Evolutionary conservation across 2,888 invertebrate species (phyloP), one percentile per base, ranked within the genome.

Genomic region (Lymantria dispar): DNA sequence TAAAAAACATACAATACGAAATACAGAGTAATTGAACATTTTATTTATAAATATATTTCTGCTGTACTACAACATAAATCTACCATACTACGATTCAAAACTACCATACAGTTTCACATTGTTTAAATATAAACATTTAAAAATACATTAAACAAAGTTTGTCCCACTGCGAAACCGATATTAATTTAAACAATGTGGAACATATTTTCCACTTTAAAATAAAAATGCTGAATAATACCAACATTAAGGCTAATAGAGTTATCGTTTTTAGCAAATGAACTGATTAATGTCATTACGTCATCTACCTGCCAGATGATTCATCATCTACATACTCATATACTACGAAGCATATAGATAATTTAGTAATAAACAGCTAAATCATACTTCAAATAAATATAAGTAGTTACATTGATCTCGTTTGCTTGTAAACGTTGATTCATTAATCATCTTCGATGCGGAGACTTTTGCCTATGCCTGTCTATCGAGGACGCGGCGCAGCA

Each of bases 141-240:
- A 55, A 47, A 38, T 54, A 39, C 47, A 45, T 50, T 40, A 49
- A 39, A 37, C 41, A 36, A 50, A 39, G 15, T 40, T 40, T 14
- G 12, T 56, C 82, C 80, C 83, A 85, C 83, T 83, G 83, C 83
- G 83, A 79, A 62, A 69, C 64, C 61, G 54, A 49, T 61, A 42
- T 40, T 22, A 37, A 54, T 73, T 71, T 72, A 77, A 78, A 77
- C 81, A 80, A 77, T 74, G 80, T 77, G 82, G 76, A 83, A 75
- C 64, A 50, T 9, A 51, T 43, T 43, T 38, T 33, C 10, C 13
- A 8, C 33, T 13, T 39, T 5, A 3, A 5, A 37, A 15, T 36
- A 54, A 15, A 45, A 47, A 43, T 22, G 33, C 12, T 38, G 30
- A 48, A 45, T 48, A 38, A 54, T 58, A 53, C 39, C 14, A 44